Evolutionary conservation across 2,113 vertebrate species (phyloP).

Genomic region (Phaethornis superciliosus): DNA sequence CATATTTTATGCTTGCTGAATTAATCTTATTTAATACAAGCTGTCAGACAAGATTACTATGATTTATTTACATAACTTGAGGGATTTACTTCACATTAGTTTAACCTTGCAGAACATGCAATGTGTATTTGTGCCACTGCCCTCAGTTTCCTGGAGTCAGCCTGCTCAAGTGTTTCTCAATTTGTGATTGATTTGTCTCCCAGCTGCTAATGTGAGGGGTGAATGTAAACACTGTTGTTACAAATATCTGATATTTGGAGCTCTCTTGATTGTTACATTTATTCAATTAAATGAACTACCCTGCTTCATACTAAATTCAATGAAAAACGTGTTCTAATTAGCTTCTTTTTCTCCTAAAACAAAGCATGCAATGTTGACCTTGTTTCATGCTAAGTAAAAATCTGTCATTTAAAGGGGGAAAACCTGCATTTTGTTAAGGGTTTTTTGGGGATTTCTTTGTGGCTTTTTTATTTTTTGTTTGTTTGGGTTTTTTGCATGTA

Average conservation of each 20-base stretch:
- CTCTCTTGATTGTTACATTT: neutral
- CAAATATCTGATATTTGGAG: neutral
- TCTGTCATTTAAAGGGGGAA: neutral
- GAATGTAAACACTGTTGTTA: neutral
- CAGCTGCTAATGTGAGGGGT: constrained; percentile 6
- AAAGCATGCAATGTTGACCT: neutral
- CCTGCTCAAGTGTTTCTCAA: neutral
- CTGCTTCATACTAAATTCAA: neutral
- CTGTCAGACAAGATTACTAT: constrained; percentile 47
- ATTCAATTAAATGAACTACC: neutral
- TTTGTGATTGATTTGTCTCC: constrained; percentile 37
- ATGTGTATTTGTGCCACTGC: neutral
- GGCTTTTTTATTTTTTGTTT: too few relatives aligned
- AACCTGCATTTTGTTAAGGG: neutral
- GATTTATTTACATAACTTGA: constrained; percentile 63
- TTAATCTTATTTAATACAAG: constrained; percentile 59
- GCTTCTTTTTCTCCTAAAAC: neutral
- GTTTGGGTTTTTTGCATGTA: too few relatives aligned
- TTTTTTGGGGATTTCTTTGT: too few relatives aligned
- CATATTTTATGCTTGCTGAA: constrained; percentile 5
- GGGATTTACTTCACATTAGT: constrained; percentile 42
- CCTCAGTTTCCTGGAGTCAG: neutral
- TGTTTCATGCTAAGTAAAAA: neutral
- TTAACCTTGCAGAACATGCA: constrained; percentile 51
- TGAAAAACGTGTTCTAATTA: neutral